Evolutionary conservation across 2,888 invertebrate species (phyloP), one percentile per base, ranked within the genome.

Genomic region (Lobophora halterata): DNA sequence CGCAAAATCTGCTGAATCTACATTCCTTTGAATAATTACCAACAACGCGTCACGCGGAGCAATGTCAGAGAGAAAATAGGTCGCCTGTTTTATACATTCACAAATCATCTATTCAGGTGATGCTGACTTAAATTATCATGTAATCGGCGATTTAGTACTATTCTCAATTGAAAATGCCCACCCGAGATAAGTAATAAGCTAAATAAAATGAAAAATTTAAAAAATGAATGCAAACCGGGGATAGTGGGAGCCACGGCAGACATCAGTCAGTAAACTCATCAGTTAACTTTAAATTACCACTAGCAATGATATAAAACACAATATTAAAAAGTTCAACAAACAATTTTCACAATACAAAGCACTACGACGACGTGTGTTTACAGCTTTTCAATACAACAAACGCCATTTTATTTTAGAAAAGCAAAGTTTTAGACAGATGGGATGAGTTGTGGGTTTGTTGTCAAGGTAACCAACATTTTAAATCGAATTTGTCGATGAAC

Each of bases 201-300:
- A 19, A 34, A 48, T 3, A 28, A 35, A 19, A 38, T 38, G 12
- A 6, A 20, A 24, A 19, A 31, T 19, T 25, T 26, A 16, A 42
- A 40, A 31, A 43, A 46, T 49, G 46, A 46, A 53, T 58, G 82
- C 85, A 50, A 74, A 87, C 87, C 87, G 85, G 87, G 82, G 78
- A 87, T 83, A 82, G 74, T 86, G 73, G 86, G 83, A 76, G 87
- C 87, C 81, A 87, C 78, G 83, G 87, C 79, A 86, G 87, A 87
- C 87, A 87, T 87, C 83, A 72, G 87, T 85, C 83, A 82, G 71
- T 72, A 85, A 82, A 83, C 76, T 83, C 86, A 87, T 87, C 65
- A 82, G 86, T 81, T 66, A 75, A 75, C 79, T 65, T 70, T 79
- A 61, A 66, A 64, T 55, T 71, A 61, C 63, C 72, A 71, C 75